These are phyloP conservation scores for Nemapogon koenigi DNA, from an alignment of 2,888 invertebrate genomes.

Conservation along the genomic window DNA sequence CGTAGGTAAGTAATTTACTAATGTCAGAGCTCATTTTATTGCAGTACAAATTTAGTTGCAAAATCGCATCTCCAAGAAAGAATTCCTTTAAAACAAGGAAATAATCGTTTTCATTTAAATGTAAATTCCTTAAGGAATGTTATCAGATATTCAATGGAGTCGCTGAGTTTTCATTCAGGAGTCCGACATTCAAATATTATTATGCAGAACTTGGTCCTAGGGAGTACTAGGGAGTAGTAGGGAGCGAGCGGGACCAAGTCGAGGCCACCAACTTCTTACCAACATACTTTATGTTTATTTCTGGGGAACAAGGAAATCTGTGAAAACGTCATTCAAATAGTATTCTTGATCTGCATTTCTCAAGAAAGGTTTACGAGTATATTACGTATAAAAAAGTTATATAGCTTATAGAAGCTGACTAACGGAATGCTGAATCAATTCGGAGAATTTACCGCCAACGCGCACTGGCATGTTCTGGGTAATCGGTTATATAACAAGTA, in stretches of 20 bases:
- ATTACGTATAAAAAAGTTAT: too few species aligned
- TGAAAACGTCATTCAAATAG: too few species aligned
- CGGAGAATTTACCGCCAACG: too few species aligned
- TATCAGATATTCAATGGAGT: slow-evolving; percentile 34
- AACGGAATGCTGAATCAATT: too few species aligned
- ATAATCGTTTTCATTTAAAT: slow-evolving; percentile 51
- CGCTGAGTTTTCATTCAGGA: slow-evolving; percentile 36
- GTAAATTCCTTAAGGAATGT: slow-evolving; percentile 37
- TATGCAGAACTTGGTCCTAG: slow-evolving; percentile 30
- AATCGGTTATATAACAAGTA: too few species aligned
- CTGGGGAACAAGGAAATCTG: slow-evolving; percentile 16
- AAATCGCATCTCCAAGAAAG: slow-evolving; percentile 20
- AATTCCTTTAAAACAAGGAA: slow-evolving; percentile 44
- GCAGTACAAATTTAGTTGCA: slow-evolving; percentile 37
- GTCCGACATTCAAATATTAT: slow-evolving; percentile 38
- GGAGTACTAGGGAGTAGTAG: slow-evolving; percentile 21
- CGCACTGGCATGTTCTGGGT: too few species aligned
- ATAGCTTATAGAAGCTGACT: too few species aligned
- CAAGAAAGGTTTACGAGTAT: too few species aligned
- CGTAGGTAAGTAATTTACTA: slow-evolving; percentile 32
- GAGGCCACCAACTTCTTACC: slow-evolving; percentile 24
- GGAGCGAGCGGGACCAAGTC: slow-evolving; percentile 9
- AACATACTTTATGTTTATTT: slow-evolving; percentile 31
- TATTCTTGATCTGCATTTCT: too few species aligned
- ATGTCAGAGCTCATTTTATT: too few species aligned